Evolutionary conservation across 1,140 invertebrate species (phyloP), one percentile per base, ranked within the genome.

Genomic region (Cecropterus lyciades): DNA sequence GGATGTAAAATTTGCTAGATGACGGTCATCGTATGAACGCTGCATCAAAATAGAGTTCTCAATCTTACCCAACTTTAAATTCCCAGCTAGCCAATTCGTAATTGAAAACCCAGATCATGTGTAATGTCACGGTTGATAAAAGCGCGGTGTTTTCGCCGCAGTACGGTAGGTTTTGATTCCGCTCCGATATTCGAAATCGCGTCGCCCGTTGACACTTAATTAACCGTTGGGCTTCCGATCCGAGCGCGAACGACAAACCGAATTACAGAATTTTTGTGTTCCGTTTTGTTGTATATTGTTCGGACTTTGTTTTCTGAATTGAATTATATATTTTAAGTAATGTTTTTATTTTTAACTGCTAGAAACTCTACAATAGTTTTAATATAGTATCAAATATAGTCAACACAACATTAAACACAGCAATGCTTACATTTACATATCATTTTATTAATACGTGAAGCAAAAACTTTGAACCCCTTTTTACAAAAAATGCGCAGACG

Each of bases 201-300:
- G 45, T 60, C 57, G 30, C 57, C 10, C 57, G 57, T 60, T 60
- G 57, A 60, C 57, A 60, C 57, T 62, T 62, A 62, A 62, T 62
- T 62, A 62, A 62, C 57, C 52, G 27, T 62, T 20, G 45, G 24
- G 16, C 57, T 62, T 49, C 45, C 45, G 57, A 20, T 33, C 56
- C 27, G 45, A 14, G 11, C 27, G 27, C 17, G 30, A 62, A 37
- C 57, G 46, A 62, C 46, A 37, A 62, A 49, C 8, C 46, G 16
- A 62, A 40, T 62, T 62, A 37, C 57, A 15, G 57, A 37, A 48
- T 53, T 53, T 33, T 40, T 24, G 30, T 40, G n/a, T n/a, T n/a
- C 9, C 9, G n/a, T 40, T 40, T 40, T 40, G 5, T 40, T 40
- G 5, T 40, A 5, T 24, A 24, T 24, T 55, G n/a, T n/a, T n/a